These are phyloP conservation scores for Actias luna DNA, from an alignment of 2,888 invertebrate genomes.

Conservation along the genomic window DNA sequence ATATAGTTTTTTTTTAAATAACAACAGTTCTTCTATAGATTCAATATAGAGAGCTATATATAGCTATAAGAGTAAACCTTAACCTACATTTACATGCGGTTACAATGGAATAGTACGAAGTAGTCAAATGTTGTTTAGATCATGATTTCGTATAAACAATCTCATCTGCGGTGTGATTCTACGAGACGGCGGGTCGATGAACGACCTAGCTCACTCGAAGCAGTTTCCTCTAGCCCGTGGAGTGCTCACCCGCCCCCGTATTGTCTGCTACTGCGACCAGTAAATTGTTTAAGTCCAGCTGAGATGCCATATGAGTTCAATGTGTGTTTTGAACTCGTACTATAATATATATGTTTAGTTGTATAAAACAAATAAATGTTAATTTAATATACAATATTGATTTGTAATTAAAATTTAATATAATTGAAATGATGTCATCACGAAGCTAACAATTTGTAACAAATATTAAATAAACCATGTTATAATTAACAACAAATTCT, in stretches of 20 bases:
- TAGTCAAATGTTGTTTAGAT: slow-evolving; percentile 71
- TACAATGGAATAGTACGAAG: slow-evolving; percentile 79
- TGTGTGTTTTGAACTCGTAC: neutral
- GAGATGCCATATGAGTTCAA: neutral
- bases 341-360: neutral
- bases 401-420: too few species aligned
- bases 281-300: slow-evolving; percentile 14
- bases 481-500: too few species aligned
- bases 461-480: too few species aligned
- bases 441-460: too few species aligned
- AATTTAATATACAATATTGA: too few species aligned
- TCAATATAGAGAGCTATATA: slow-evolving; percentile 27
- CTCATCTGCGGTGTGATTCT: slow-evolving; percentile 53
- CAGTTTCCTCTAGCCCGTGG: slow-evolving; percentile 44
- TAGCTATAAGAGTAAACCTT: slow-evolving; percentile 69
- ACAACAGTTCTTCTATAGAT: too few species aligned
- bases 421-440: too few species aligned
- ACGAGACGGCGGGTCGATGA: slow-evolving; percentile 64
- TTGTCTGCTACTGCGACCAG: slow-evolving; percentile 27
- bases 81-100: slow-evolving; percentile 73
- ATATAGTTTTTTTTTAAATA: too few species aligned
- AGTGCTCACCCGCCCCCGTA: slow-evolving; percentile 37
- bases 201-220: slow-evolving; percentile 73
- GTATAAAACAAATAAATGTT: too few species aligned
- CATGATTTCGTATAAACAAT: slow-evolving; percentile 74